phyloP scores from a whole-genome alignment of 2,888 invertebrate species.

The Caenorhabditis sp. region DNA sequence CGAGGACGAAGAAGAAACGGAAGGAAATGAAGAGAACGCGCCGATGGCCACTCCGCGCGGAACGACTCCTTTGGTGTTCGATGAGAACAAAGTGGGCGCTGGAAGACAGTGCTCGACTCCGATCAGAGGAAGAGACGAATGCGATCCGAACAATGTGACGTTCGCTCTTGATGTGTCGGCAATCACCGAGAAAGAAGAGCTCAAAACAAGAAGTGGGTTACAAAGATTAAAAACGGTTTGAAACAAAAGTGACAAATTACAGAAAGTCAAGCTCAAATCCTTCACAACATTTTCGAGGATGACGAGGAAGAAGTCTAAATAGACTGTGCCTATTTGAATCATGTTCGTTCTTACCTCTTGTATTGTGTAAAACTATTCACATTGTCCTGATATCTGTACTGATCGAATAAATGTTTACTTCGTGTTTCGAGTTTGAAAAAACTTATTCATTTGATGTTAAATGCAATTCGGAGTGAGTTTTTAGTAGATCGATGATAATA shows the following conservation, averaged over 20 bases:
- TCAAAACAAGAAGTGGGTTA: conserved; percentile 42
- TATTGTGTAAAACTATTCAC: too few species aligned
- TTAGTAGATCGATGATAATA: background rate
- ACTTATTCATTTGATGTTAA: too few species aligned
- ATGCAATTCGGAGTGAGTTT: too few species aligned
- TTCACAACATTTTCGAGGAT: conserved; percentile 32
- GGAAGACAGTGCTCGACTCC: conserved; percentile 52
- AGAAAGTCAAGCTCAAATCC: conserved; percentile 19
- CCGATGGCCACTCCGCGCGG: background rate
- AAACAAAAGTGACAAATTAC: background rate
- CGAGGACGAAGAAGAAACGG: conserved; percentile 2
- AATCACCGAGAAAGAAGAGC: conserved; percentile 23
- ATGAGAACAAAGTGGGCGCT: conserved; percentile 9
- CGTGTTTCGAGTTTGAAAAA: too few species aligned
- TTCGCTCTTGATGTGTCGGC: conserved; percentile 36
- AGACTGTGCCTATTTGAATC: too few species aligned
- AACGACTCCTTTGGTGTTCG: conserved; percentile 26
- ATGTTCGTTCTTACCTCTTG: too few species aligned
- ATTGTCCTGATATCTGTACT: too few species aligned
- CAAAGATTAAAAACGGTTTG: background rate
- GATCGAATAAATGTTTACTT: too few species aligned
- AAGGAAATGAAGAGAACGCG: background rate
- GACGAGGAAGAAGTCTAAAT: conserved; percentile 27
- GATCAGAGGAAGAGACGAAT: background rate
- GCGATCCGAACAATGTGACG: conserved; percentile 23